Evolutionary conservation across 2,797 vertebrate species (phyloP).

Genomic region (Clarias pachynema): DNA sequence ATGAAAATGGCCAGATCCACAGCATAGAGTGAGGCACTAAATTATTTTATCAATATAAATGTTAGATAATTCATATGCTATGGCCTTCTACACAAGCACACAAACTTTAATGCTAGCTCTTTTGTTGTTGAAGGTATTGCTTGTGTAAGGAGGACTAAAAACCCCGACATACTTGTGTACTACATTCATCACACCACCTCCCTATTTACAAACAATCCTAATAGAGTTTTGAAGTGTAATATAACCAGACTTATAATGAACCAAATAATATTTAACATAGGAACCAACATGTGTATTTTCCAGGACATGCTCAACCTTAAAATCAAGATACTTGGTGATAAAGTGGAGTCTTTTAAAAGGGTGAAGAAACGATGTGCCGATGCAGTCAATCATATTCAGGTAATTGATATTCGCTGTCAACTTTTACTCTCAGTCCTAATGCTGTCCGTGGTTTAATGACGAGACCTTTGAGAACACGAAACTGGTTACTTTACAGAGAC

Average conservation of each 20-base stretch:
- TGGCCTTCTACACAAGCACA: too few species aligned
- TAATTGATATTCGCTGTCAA: constrained; percentile 48
- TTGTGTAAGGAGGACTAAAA: background rate
- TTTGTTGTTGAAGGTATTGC: too few species aligned
- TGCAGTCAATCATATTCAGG: constrained; percentile 68
- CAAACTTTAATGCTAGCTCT: background rate
- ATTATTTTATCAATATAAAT: background rate
- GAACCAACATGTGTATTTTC: background rate
- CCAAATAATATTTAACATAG: background rate
- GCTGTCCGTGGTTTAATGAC: background rate
- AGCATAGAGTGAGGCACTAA: background rate
- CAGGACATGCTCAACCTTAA: constrained; percentile 70
- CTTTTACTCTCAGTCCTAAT: background rate
- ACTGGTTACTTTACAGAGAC: constrained; percentile 59
- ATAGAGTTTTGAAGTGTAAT: background rate
- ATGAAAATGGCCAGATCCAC: background rate
- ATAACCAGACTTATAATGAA: background rate
- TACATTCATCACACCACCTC: background rate
- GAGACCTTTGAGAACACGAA: background rate
- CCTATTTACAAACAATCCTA: background rate
- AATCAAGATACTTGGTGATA: constrained; percentile 72
- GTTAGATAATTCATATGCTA: background rate
- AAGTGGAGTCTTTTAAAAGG: constrained; percentile 67
- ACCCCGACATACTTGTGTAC: background rate
- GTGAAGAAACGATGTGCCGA: constrained; percentile 56